phyloP scores from a whole-genome alignment of 2,888 invertebrate species.

The Polyploca ridens region DNA sequence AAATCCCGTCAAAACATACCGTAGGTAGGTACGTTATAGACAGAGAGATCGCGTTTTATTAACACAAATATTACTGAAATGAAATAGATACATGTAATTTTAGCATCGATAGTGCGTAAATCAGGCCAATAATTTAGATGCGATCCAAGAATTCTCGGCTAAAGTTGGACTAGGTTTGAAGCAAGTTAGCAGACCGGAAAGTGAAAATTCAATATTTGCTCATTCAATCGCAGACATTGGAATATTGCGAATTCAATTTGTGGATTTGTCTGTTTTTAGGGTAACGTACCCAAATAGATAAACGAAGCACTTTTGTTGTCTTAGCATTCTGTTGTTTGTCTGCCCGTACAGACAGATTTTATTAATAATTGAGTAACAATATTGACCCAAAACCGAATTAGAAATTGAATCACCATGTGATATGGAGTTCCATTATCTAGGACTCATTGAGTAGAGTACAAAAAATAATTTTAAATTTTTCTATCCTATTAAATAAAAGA shows the following conservation, averaged over 20 bases:
- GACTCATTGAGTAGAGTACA: no score
- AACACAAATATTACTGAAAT: not conserved
- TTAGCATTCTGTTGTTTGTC: no score
- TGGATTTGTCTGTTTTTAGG: not conserved
- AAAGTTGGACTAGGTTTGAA: slow-evolving; percentile 12
- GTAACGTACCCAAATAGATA: no score
- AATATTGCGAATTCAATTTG: not conserved
- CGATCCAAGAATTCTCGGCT: not conserved
- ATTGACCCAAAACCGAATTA: no score
- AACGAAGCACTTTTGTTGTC: no score
- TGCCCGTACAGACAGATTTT: no score
- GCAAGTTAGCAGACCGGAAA: slow-evolving; percentile 23
- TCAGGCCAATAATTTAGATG: not conserved
- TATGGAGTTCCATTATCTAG: no score
- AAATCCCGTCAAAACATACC: no score
- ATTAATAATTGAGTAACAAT: no score
- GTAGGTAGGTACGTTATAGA: not conserved
- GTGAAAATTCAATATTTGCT: slow-evolving; percentile 21
- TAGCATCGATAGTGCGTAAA: not conserved
- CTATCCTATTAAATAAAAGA: no score
- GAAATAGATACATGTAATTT: not conserved
- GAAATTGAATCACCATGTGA: no score
- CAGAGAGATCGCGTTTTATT: not conserved
- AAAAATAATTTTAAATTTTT: no score
- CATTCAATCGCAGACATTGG: slow-evolving; percentile 17